phyloP scores from a whole-genome alignment of 2,888 invertebrate genomes.

The Patella ulyssiponensis region DNA sequence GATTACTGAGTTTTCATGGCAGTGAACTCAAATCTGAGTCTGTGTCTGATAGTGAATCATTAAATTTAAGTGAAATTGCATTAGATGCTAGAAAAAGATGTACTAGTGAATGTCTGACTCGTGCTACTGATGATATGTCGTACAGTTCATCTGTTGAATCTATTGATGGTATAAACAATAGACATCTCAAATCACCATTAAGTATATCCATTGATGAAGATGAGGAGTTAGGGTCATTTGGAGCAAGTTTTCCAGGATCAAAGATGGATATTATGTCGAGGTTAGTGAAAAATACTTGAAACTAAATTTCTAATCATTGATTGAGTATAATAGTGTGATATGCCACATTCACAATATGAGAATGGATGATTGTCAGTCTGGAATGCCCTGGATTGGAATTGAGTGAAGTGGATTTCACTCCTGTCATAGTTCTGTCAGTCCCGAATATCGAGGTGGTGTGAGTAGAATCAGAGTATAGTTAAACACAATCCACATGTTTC shows the following conservation, averaged over 20 bases:
- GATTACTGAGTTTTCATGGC: background rate
- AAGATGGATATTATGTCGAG: constrained; percentile 53
- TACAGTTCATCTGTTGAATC: constrained; percentile 45
- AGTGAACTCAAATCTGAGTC: background rate
- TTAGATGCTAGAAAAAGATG: constrained; percentile 47
- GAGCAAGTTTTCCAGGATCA: constrained; percentile 37
- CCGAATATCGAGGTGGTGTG: too few relatives aligned
- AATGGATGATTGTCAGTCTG: too few relatives aligned
- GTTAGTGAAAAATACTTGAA: constrained; percentile 26
- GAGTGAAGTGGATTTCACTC: too few relatives aligned
- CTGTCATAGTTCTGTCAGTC: too few relatives aligned
- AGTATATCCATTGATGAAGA: constrained; percentile 54
- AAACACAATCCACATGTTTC: too few relatives aligned
- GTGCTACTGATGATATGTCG: constrained; percentile 49
- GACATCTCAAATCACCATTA: constrained; percentile 45
- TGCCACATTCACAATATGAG: too few relatives aligned
- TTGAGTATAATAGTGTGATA: too few relatives aligned
- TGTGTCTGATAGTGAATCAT: background rate
- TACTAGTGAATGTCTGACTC: constrained; percentile 62
- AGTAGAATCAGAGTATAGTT: too few relatives aligned
- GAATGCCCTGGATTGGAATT: too few relatives aligned
- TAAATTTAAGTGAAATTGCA: constrained; percentile 34
- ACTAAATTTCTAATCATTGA: too few relatives aligned
- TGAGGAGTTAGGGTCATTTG: constrained; percentile 33
- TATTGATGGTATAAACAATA: constrained; percentile 40